Evolutionary conservation across 2,888 invertebrate genomes (phyloP).

Genomic region (Drosophila acutilabella): DNA sequence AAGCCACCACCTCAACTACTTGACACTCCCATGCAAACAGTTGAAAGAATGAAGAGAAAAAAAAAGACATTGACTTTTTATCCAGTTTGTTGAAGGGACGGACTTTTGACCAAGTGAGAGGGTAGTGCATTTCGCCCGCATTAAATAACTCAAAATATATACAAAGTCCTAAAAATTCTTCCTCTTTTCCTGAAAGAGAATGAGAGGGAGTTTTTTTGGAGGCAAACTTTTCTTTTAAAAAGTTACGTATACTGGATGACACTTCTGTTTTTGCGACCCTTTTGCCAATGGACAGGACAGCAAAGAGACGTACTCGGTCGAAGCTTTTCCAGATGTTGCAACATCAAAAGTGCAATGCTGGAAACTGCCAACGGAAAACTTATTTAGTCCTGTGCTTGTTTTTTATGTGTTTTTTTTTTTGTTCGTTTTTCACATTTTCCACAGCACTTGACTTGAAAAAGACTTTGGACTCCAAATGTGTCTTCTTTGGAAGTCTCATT

Average conservation of each 20-base stretch:
- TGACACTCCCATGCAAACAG: conserved; percentile 39
- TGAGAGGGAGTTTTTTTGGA: conserved; percentile 12
- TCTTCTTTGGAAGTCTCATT: conserved; percentile 63
- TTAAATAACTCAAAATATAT: conserved; percentile 59
- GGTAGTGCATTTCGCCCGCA: conserved; percentile 54
- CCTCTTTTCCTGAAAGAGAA: not conserved
- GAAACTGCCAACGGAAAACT: conserved; percentile 36
- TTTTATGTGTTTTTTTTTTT: conserved; percentile 33
- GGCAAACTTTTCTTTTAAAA: conserved; percentile 79
- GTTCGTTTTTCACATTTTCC: conserved; percentile 67
- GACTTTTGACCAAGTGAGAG: conserved; percentile 30
- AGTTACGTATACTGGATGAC: conserved; percentile 77
- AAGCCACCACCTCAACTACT: conserved; percentile 32
- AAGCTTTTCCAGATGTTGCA: conserved; percentile 72
- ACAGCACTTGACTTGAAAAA: conserved; percentile 65
- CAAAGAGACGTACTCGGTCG: conserved; percentile 17
- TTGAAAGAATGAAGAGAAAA: conserved; percentile 11
- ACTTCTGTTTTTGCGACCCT: conserved; percentile 60
- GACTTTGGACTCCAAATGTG: conserved; percentile 44
- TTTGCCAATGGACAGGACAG: conserved; percentile 9
- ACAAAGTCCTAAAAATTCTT: conserved; percentile 48
- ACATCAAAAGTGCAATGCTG: conserved; percentile 73
- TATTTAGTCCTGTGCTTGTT: not conserved
- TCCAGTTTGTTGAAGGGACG: conserved; percentile 12
- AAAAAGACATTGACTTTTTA: conserved; percentile 44